phyloP scores from a whole-genome alignment of 2,797 vertebrate species.

The Yasuhikotakia modesta region DNA sequence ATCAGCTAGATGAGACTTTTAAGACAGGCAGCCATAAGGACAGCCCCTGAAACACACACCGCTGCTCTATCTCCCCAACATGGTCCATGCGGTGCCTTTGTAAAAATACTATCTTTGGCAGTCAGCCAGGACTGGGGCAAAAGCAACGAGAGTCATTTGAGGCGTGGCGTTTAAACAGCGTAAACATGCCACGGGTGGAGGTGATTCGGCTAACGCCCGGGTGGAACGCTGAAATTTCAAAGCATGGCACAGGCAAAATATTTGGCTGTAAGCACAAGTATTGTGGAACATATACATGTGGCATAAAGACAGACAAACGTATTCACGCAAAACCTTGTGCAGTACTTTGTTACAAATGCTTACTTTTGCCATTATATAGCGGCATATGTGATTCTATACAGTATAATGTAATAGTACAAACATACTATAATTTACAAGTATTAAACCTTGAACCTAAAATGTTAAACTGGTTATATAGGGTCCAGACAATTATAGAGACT shows the following conservation, averaged over 20 bases:
- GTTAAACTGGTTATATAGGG: not conserved
- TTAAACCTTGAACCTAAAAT: not conserved
- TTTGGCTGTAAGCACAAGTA: not conserved
- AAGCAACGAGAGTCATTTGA: conserved; percentile 52
- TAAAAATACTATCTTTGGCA: conserved; percentile 65
- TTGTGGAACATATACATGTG: not conserved
- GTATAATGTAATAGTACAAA: not conserved
- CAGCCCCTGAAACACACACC: conserved; percentile 52
- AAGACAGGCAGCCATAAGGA: conserved; percentile 50
- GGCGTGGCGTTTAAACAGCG: conserved; percentile 49
- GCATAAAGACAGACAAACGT: not conserved
- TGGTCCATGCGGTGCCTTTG: conserved; percentile 49
- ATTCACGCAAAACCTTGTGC: no score
- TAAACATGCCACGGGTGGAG: conserved; percentile 52
- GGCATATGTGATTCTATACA: no score
- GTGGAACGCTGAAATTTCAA: conserved; percentile 37
- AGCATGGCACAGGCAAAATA: conserved; percentile 3
- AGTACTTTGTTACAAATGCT: no score
- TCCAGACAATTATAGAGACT: not conserved
- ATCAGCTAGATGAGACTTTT: conserved; percentile 59
- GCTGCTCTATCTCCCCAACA: conserved; percentile 47
- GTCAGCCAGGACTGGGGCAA: conserved; percentile 49
- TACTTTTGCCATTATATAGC: no score
- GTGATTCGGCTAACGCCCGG: conserved; percentile 36
- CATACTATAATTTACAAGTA: not conserved